These are phyloP conservation scores for Plectrocnemia conspersa DNA, from an alignment of 1,140 invertebrate species.

Conservation along the genomic window DNA sequence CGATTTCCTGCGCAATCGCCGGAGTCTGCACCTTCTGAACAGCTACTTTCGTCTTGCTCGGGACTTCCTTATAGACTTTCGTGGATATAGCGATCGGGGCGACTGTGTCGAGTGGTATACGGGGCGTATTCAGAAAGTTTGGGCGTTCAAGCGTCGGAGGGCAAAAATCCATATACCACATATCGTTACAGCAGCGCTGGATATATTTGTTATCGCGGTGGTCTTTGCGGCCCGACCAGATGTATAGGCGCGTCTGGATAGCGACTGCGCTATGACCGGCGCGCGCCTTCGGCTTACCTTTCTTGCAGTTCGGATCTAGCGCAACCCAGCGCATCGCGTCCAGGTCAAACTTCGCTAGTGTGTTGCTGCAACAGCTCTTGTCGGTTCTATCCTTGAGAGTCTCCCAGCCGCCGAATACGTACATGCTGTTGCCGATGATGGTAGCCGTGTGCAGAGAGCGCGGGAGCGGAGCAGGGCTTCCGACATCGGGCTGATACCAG, in stretches of 20 bases:
- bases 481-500: conserved; percentile 84
- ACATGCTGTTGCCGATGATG: conserved; percentile 93
- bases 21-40: conserved; percentile 17
- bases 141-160: conserved; percentile 83
- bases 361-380: conserved; percentile 97
- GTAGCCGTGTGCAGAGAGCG: conserved; percentile 95
- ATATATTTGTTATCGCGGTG: conserved; percentile 99
- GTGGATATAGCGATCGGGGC: conserved; percentile 88
- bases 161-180: conserved; percentile 97
- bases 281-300: conserved; percentile 85
- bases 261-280: conserved; percentile 97
- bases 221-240: conserved; percentile 98
- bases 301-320: conserved; percentile 82
- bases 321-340: conserved; percentile 92
- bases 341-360: conserved; percentile 89
- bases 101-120: conserved; percentile 86
- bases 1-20: background rate
- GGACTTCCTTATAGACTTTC: conserved; percentile 75
- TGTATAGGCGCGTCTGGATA: conserved; percentile 90
- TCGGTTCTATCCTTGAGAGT: conserved; percentile 84
- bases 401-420: conserved; percentile 94
- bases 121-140: conserved; percentile 88
- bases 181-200: conserved; percentile 98
- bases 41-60: conserved; percentile 58
- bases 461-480: conserved; percentile 86